Percentiles rank a stretch among this genome's conserved stretches.
Conservation (phyloP, 2,888 invertebrate species). For the Sympetrum striolatum region DNA sequence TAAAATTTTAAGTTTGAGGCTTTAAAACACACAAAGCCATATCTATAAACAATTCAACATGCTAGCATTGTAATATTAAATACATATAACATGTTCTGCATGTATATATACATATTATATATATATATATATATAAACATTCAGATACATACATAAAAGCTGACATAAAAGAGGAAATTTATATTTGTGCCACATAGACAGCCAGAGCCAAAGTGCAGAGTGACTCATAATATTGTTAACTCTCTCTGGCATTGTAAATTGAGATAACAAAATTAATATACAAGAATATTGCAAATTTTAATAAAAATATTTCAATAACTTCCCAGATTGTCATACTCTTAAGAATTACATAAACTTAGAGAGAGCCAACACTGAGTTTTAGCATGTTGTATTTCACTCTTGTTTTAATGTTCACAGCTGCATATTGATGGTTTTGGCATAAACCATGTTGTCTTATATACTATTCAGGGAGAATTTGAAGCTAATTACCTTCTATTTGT, state of each 20-base stretch:
- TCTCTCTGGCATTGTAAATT: background rate
- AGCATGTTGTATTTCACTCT: background rate
- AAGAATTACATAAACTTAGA: background rate
- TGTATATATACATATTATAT: background rate
- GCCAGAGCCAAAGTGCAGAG: conserved; percentile 35
- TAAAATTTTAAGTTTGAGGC: conserved; percentile 5
- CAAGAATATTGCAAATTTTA: background rate
- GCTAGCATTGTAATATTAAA: conserved; percentile 17
- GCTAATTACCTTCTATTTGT: background rate
- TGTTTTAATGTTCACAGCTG: conserved; percentile 22
- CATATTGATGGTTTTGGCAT: background rate
- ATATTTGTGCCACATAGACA: conserved; percentile 30
- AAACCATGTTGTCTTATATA: background rate
- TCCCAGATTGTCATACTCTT: background rate
- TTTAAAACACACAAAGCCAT: conserved; percentile 40
- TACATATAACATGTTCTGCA: background rate
- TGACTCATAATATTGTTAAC: background rate
- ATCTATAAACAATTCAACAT: conserved; percentile 38
- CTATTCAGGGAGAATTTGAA: background rate
- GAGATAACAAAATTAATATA: background rate
- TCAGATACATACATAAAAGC: background rate
- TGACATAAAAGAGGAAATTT: conserved; percentile 10
- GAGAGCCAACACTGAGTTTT: conserved; percentile 3
- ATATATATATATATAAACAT: no score
- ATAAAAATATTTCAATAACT: background rate